Conservation (phyloP, 1,140 invertebrate species). For the Paraescarpia echinospica region DNA sequence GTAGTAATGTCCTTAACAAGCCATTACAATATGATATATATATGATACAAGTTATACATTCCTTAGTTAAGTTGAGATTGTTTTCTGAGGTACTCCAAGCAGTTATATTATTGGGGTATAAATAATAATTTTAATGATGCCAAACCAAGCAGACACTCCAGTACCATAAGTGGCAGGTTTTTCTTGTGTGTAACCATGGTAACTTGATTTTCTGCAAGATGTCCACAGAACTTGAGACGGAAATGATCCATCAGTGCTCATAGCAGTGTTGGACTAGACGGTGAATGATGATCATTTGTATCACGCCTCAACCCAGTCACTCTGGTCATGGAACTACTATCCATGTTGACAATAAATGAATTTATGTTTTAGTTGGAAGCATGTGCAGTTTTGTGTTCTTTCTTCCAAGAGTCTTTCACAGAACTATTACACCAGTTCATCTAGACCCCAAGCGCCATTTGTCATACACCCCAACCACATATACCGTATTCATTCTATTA, state of each 20-base stretch:
- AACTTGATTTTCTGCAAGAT: neutral
- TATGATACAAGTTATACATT: neutral
- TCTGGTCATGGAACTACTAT: neutral
- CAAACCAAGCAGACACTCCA: neutral
- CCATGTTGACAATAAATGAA: neutral
- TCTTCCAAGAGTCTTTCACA: neutral
- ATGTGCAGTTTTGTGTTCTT: neutral
- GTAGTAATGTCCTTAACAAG: neutral
- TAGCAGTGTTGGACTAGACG: neutral
- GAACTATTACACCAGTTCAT: neutral
- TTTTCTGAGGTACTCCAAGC: neutral
- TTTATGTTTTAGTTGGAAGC: slow-evolving; percentile 6
- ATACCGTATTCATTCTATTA: too few species aligned
- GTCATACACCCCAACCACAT: too few species aligned
- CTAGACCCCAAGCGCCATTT: too few species aligned
- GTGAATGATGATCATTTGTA: neutral
- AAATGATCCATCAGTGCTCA: neutral
- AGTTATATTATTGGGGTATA: neutral
- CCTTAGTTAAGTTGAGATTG: neutral
- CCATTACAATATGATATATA: neutral
- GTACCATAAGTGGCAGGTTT: neutral
- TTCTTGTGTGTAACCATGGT: neutral
- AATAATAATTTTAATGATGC: neutral
- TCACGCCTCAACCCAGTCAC: neutral
- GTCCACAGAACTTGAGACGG: neutral